Conservation (phyloP, 2,113 vertebrate species). For the Crotalus helleri region DNA sequence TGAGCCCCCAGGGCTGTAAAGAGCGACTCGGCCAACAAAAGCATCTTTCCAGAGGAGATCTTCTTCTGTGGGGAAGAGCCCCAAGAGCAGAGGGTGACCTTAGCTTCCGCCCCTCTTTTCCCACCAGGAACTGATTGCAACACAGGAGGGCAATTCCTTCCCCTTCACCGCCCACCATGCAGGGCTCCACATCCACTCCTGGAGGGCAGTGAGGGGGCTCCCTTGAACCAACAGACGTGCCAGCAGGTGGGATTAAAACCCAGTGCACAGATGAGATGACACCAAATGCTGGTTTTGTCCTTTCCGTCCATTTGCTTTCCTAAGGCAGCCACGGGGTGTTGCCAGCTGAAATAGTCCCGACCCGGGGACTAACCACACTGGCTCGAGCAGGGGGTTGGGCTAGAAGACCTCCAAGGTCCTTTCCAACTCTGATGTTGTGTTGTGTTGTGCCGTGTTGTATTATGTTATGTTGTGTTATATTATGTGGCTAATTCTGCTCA, state of each 20-base stretch:
- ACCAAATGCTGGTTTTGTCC: background rate
- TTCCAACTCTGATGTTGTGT: background rate
- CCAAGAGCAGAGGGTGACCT: too few species aligned
- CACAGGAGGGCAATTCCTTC: background rate
- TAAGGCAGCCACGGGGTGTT: background rate
- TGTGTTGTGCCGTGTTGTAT: too few species aligned
- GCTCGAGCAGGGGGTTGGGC: background rate
- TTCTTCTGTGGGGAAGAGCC: background rate
- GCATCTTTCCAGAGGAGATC: background rate
- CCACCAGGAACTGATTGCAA: background rate
- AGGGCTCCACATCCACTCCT: background rate
- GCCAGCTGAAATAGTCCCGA: background rate
- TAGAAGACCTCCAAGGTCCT: background rate
- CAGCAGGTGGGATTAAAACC: background rate
- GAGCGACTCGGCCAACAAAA: background rate
- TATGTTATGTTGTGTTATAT: too few species aligned
- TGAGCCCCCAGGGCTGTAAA: slow-evolving; percentile 25
- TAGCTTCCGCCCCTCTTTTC: background rate
- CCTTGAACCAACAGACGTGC: background rate
- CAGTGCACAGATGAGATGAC: background rate
- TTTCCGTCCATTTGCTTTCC: background rate
- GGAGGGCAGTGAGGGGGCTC: background rate
- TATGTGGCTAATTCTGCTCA: background rate
- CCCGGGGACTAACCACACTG: background rate
- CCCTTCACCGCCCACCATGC: background rate